Conservation (phyloP, 1,140 invertebrate species). For the Cylas formicarius region DNA sequence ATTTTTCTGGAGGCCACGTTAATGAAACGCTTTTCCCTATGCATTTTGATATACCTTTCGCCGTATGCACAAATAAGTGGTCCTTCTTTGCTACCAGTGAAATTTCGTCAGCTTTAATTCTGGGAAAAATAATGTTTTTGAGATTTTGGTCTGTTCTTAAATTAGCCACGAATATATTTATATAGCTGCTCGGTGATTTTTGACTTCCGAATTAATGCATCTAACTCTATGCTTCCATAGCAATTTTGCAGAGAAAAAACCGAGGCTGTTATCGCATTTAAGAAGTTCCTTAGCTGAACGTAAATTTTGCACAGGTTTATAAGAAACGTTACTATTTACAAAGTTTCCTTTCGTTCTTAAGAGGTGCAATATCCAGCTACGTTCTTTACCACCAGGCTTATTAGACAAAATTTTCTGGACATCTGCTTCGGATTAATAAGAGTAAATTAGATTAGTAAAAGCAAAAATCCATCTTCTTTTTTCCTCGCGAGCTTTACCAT, state of each 20-base stretch:
- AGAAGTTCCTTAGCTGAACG: background rate
- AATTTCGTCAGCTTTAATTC: too few species aligned
- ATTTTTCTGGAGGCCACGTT: slow-evolving; percentile 32
- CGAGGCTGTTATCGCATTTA: slow-evolving; percentile 8
- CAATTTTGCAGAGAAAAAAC: slow-evolving; percentile 8
- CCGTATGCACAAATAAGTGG: slow-evolving; percentile 33
- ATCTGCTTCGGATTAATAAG: too few species aligned
- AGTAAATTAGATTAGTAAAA: too few species aligned
- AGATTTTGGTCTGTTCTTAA: slow-evolving; percentile 8
- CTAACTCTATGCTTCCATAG: slow-evolving; percentile 14
- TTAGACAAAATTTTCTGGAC: slow-evolving; percentile 5
- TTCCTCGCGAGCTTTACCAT: too few species aligned
- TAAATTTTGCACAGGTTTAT: background rate
- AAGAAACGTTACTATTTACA: background rate
- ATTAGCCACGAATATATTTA: slow-evolving; percentile 8
- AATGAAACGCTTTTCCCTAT: slow-evolving; percentile 31
- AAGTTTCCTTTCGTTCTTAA: too few species aligned
- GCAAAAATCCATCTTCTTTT: too few species aligned
- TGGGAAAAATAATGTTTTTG: slow-evolving; percentile 18
- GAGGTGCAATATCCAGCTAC: too few species aligned
- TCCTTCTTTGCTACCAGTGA: slow-evolving; percentile 31
- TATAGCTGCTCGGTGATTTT: background rate
- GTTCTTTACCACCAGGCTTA: slow-evolving; percentile 3
- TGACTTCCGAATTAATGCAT: background rate
- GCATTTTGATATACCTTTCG: slow-evolving; percentile 32